A percentile compares a stretch with the other conserved stretches of the same genome.
Conservation (phyloP, 2,113 vertebrate species). For the Crotalus viridis region DNA sequence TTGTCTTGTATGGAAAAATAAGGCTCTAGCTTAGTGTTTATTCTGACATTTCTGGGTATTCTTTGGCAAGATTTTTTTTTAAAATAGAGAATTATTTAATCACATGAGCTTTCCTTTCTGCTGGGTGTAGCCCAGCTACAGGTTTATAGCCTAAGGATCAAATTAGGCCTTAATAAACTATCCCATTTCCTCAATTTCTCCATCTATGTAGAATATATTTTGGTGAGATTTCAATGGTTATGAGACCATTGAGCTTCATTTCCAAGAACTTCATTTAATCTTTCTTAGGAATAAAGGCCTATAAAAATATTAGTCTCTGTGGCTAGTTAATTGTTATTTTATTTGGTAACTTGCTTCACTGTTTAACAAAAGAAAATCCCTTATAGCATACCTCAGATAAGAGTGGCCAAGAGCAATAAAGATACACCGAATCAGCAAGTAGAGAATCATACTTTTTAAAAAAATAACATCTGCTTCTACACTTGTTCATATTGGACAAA, state of each 20-base stretch:
- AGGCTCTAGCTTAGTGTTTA: neutral
- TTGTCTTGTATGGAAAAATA: neutral
- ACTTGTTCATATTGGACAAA: neutral
- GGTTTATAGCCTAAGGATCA: neutral
- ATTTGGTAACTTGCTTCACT: slow-evolving; percentile 19
- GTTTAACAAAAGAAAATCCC: slow-evolving; percentile 17
- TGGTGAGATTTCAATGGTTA: slow-evolving; percentile 31
- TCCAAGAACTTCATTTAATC: slow-evolving; percentile 41
- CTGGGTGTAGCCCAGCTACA: neutral
- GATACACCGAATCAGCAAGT: neutral
- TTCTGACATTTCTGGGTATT: neutral
- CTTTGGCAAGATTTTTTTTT: neutral
- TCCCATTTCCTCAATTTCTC: slow-evolving; percentile 16
- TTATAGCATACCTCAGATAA: neutral
- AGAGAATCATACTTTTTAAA: neutral
- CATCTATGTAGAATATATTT: neutral
- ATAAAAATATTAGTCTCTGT: slow-evolving; percentile 15
- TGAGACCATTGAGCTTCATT: slow-evolving; percentile 28
- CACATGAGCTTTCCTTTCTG: neutral
- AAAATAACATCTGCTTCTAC: neutral
- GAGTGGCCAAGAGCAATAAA: neutral
- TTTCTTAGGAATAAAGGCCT: slow-evolving; percentile 31
- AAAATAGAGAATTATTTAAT: neutral
- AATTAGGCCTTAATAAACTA: slow-evolving; percentile 4
- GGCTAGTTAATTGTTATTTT: neutral